phyloP scores from a whole-genome alignment of 2,113 vertebrate species.

The Cricetomys ansorgei region DNA sequence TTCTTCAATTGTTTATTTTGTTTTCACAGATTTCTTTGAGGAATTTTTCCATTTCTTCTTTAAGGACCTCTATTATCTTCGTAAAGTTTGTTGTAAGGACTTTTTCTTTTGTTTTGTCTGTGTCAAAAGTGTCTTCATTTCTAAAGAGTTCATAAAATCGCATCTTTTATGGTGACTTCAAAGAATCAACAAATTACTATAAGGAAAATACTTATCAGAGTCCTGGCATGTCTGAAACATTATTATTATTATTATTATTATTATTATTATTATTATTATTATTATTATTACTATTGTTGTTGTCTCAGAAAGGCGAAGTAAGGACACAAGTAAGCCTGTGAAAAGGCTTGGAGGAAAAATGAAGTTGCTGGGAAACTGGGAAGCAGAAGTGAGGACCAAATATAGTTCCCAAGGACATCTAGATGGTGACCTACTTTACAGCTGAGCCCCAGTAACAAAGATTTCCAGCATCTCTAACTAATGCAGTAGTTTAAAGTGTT shows the following conservation, averaged over 20 bases:
- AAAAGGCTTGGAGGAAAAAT: background rate
- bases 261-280: too few relatives aligned
- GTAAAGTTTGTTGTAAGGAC: too few relatives aligned
- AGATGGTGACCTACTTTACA: background rate
- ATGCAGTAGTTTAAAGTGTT: background rate
- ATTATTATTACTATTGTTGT: background rate
- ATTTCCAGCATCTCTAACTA: background rate
- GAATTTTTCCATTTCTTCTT: too few relatives aligned
- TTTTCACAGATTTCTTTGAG: too few relatives aligned
- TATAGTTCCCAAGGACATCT: background rate
- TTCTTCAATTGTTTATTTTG: too few relatives aligned
- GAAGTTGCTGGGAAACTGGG: background rate
- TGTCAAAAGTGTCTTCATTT: too few relatives aligned
- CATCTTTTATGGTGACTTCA: background rate
- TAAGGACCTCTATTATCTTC: too few relatives aligned
- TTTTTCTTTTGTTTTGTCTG: too few relatives aligned
- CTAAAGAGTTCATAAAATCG: constrained; percentile 24
- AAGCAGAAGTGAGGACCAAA: background rate
- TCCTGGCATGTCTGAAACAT: background rate
- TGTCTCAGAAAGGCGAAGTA: background rate
- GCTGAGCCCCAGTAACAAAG: background rate
- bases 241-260: background rate
- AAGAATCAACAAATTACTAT: background rate
- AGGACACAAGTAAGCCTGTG: background rate
- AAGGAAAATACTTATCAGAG: background rate